Evolutionary conservation across 2,888 invertebrate genomes (phyloP).

Genomic region (Eupithecia pulchellata): DNA sequence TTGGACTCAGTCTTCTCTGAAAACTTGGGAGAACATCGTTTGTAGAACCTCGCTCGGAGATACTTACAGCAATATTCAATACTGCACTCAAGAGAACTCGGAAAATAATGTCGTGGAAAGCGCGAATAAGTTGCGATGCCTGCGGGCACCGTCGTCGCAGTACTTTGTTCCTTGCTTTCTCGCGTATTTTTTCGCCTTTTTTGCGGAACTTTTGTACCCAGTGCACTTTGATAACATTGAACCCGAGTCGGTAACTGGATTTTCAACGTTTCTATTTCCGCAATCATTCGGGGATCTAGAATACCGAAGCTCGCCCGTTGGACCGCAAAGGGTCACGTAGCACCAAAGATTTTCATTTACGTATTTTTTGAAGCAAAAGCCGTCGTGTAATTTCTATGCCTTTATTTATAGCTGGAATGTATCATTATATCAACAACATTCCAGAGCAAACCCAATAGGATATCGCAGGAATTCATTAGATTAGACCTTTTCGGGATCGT

Average conservation of each 20-base stretch:
- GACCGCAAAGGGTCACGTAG: constrained; percentile 37
- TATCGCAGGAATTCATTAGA: constrained; percentile 20
- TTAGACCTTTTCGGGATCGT: constrained; percentile 20
- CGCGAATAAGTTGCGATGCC: constrained; percentile 39
- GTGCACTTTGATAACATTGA: constrained; percentile 44
- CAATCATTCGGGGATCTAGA: constrained; percentile 40
- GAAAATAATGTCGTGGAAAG: constrained; percentile 35
- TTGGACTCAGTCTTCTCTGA: constrained; percentile 25
- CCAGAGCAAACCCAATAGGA: neutral
- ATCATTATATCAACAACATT: constrained; percentile 15
- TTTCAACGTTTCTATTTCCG: constrained; percentile 45
- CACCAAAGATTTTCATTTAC: constrained; percentile 24
- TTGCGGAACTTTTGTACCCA: constrained; percentile 42
- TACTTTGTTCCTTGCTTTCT: constrained; percentile 44
- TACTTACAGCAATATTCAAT: constrained; percentile 38
- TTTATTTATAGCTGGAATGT: constrained; percentile 16
- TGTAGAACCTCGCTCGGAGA: constrained; percentile 9
- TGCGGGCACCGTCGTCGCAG: constrained; percentile 36
- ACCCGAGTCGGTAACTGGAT: constrained; percentile 48
- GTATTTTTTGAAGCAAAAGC: constrained; percentile 17
- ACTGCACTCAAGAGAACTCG: constrained; percentile 40
- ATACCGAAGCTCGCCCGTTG: constrained; percentile 17
- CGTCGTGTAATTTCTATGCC: constrained; percentile 6
- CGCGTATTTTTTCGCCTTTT: constrained; percentile 42
- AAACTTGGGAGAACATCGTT: constrained; percentile 20